These are phyloP conservation scores for Eospalax fontanierii DNA, from an alignment of 2,797 vertebrate species.

Conservation along the genomic window DNA sequence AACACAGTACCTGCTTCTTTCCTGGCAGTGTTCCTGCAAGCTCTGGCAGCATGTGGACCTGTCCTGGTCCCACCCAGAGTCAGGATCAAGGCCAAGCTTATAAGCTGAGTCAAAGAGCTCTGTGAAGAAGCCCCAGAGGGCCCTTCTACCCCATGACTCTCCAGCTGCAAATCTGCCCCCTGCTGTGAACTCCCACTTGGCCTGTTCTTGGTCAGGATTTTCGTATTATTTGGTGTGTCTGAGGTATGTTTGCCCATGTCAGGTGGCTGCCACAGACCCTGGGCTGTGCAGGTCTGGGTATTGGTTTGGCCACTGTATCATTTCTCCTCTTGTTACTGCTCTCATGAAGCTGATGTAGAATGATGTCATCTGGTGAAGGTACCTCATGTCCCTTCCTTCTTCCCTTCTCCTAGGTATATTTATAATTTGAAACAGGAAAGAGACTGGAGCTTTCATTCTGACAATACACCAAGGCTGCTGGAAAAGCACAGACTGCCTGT, in stretches of 20 bases:
- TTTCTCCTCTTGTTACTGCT: not conserved
- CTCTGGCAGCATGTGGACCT: not conserved
- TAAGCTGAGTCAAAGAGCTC: not conserved
- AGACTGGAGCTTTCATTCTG: not conserved
- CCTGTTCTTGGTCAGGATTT: not conserved
- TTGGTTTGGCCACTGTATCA: not conserved
- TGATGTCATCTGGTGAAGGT: not conserved
- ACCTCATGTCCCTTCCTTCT: not conserved
- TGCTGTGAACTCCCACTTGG: not conserved
- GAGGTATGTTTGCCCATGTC: not conserved
- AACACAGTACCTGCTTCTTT: not conserved
- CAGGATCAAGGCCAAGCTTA: not conserved
- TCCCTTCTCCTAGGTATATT: not conserved
- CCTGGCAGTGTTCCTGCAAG: not conserved
- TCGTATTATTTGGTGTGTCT: no score
- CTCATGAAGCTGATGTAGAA: not conserved
- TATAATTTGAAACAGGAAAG: not conserved
- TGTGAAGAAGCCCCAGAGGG: not conserved
- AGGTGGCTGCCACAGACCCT: not conserved
- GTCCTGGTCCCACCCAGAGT: not conserved
- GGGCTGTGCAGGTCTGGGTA: not conserved
- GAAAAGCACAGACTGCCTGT: not conserved
- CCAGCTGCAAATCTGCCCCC: not conserved
- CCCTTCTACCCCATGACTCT: not conserved
- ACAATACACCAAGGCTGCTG: not conserved